Evolutionary conservation across 2,888 invertebrate species (phyloP).

Genomic region (Ornithoptera alexandrae): DNA sequence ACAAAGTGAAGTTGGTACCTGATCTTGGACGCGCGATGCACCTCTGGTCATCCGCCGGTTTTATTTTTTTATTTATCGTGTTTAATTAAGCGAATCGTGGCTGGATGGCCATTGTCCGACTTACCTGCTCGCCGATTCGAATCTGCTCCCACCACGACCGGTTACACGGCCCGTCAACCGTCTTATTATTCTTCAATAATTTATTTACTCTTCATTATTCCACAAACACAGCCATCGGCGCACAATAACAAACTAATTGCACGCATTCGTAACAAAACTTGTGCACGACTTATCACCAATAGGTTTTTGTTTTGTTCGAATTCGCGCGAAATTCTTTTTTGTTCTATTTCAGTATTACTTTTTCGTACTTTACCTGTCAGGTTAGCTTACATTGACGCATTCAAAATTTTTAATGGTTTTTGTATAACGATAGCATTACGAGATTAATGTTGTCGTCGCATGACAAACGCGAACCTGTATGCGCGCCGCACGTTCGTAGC

Average conservation of each 20-base stretch:
- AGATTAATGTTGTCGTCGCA: conserved; percentile 9
- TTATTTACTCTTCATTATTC: conserved; percentile 59
- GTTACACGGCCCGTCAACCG: conserved; percentile 55
- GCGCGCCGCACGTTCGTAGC: conserved; percentile 63
- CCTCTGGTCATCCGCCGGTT: conserved; percentile 37
- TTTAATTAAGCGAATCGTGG: conserved; percentile 73
- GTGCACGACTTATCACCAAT: conserved; percentile 29
- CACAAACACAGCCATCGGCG: conserved; percentile 54
- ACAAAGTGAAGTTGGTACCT: conserved; percentile 33
- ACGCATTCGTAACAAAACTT: conserved; percentile 26
- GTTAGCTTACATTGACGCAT: conserved; percentile 27
- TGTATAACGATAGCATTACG: conserved; percentile 1
- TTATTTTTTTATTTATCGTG: conserved; percentile 65
- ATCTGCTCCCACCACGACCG: conserved; percentile 59
- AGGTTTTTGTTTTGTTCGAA: conserved; percentile 16
- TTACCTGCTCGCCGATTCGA: conserved; percentile 69
- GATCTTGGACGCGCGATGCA: conserved; percentile 43
- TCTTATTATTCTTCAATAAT: conserved; percentile 64
- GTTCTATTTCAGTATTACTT: conserved; percentile 10
- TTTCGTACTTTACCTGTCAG: conserved; percentile 27
- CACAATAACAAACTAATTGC: conserved; percentile 41
- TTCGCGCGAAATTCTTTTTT: conserved; percentile 23
- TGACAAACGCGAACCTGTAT: conserved; percentile 40
- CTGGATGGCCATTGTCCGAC: conserved; percentile 71
- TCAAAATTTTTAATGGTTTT: conserved; percentile 8